Conservation (phyloP, 1,140 invertebrate species). For the Venturia canescens region DNA sequence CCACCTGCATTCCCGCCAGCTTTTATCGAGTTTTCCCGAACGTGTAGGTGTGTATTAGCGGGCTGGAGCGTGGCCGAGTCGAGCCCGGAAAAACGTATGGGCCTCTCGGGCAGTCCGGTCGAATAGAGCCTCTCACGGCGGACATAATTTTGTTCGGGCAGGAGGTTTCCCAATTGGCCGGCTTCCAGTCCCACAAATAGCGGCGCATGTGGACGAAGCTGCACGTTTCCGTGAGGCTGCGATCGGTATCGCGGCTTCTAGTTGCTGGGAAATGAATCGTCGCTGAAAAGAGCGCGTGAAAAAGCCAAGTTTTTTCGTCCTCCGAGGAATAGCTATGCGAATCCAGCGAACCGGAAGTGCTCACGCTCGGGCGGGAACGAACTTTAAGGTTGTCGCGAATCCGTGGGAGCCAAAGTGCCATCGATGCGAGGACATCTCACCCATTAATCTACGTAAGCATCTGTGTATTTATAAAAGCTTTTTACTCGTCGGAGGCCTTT, state of each 20-base stretch:
- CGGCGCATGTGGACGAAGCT: constrained; percentile 46
- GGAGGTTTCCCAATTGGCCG: constrained; percentile 57
- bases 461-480: too few species aligned
- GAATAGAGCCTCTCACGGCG: constrained; percentile 43
- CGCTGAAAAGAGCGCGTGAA: not conserved
- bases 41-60: constrained; percentile 9
- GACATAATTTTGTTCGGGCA: constrained; percentile 21
- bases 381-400: too few species aligned
- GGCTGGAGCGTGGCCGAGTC: not conserved
- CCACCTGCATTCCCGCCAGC: not conserved
- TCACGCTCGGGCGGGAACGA: too few species aligned
- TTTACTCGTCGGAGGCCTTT: too few species aligned
- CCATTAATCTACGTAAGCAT: too few species aligned
- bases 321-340: too few species aligned
- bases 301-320: too few species aligned
- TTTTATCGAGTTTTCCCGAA: not conserved
- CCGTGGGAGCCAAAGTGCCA: too few species aligned
- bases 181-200: constrained; percentile 64
- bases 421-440: too few species aligned
- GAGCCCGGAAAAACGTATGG: constrained; percentile 15
- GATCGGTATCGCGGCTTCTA: not conserved
- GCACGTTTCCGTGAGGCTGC: not conserved
- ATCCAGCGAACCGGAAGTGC: too few species aligned
- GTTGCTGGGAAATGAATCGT: not conserved
- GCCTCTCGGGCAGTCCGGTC: not conserved